phyloP scores from a whole-genome alignment of 2,888 invertebrate genomes.

The Crioceris asparagi region DNA sequence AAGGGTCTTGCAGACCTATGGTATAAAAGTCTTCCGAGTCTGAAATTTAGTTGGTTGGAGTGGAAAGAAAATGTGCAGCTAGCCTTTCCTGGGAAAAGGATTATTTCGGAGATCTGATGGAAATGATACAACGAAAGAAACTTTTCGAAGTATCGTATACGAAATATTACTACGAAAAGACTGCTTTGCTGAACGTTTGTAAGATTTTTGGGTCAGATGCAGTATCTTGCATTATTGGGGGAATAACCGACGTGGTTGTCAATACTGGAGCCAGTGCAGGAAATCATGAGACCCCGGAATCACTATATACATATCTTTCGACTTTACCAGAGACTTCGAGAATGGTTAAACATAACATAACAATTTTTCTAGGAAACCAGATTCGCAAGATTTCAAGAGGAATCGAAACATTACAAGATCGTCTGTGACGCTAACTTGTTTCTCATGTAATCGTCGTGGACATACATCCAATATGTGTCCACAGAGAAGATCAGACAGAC shows the following conservation, averaged over 20 bases:
- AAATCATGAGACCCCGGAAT: constrained; percentile 13
- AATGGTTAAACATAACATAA: too few relatives aligned
- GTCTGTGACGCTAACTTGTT: background rate
- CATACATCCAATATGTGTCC: constrained; percentile 1
- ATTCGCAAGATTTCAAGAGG: background rate
- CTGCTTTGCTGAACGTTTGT: constrained; percentile 15
- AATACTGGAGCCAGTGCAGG: constrained; percentile 14
- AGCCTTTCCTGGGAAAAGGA: constrained; percentile 13
- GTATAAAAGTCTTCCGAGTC: constrained; percentile 10
- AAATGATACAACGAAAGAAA: constrained; percentile 16
- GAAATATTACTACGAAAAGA: constrained; percentile 17
- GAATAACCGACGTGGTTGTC: constrained; percentile 13
- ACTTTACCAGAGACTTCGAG: too few relatives aligned
- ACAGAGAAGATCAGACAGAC: background rate
- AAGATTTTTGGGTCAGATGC: constrained; percentile 15
- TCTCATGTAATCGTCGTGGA: background rate
- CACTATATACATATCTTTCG: constrained; percentile 11
- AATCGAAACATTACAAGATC: background rate
- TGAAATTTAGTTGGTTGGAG: constrained; percentile 15
- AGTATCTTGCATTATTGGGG: constrained; percentile 18
- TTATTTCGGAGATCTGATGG: constrained; percentile 10
- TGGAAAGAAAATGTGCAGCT: constrained; percentile 15
- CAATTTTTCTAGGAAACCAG: background rate
- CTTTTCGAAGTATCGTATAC: constrained; percentile 14
- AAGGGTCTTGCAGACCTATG: background rate